A percentile compares a stretch with the other conserved stretches of the same genome.
These are phyloP conservation scores for Papilio elwesi DNA, from an alignment of 2,888 invertebrate genomes.

Conservation along the genomic window DNA sequence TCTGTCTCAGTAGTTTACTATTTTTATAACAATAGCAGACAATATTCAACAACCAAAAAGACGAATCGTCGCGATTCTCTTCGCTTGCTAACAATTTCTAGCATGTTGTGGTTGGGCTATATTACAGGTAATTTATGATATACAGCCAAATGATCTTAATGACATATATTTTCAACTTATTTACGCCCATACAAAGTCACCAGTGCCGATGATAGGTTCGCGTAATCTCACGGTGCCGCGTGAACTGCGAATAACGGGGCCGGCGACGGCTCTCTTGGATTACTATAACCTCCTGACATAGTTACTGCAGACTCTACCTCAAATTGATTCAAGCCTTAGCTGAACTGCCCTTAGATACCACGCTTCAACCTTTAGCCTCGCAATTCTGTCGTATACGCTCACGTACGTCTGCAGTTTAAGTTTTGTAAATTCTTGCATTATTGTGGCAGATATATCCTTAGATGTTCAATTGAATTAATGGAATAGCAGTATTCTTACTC, in stretches of 20 bases:
- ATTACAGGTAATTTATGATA: neutral
- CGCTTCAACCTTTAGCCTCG: slow-evolving; percentile 42
- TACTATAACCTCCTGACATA: slow-evolving; percentile 79
- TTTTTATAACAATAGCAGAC: too few relatives aligned
- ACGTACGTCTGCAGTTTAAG: slow-evolving; percentile 46
- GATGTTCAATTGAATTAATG: too few relatives aligned
- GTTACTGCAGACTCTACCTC: slow-evolving; percentile 64
- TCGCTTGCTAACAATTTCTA: neutral
- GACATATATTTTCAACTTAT: slow-evolving; percentile 46
- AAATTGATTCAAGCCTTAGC: slow-evolving; percentile 69
- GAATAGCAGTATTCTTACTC: too few relatives aligned
- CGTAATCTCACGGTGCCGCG: slow-evolving; percentile 73
- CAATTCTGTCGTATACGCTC: slow-evolving; percentile 45
- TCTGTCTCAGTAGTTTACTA: too few relatives aligned
- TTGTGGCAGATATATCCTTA: too few relatives aligned
- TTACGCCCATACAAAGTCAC: slow-evolving; percentile 64
- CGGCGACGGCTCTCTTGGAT: slow-evolving; percentile 60
- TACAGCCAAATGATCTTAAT: slow-evolving; percentile 17
- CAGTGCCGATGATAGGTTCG: slow-evolving; percentile 70
- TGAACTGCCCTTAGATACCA: slow-evolving; percentile 51
- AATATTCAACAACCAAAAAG: too few relatives aligned
- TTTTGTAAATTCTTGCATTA: slow-evolving; percentile 38
- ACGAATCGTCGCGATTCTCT: neutral
- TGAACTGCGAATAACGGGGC: slow-evolving; percentile 72
- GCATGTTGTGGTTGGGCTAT: neutral